These are phyloP conservation scores for Batillaria attramentaria DNA, from an alignment of 1,140 invertebrate genomes.

Conservation along the genomic window DNA sequence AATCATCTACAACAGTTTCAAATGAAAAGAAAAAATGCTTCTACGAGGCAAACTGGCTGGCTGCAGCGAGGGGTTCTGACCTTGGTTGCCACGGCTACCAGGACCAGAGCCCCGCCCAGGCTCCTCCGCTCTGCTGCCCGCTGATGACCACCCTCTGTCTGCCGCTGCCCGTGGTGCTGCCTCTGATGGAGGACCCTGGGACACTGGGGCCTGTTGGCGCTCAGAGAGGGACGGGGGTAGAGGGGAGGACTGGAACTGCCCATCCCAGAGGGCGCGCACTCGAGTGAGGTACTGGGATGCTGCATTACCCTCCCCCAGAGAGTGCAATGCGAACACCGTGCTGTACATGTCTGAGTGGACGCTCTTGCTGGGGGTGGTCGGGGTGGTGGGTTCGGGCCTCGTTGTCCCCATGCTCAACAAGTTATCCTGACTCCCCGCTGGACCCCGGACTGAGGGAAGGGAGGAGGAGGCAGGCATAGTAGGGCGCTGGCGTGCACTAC, in stretches of 20 bases:
- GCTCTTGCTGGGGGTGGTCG: slow-evolving; percentile 41
- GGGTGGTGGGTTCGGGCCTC: neutral
- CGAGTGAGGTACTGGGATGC: slow-evolving; percentile 63
- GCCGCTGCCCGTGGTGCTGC: neutral
- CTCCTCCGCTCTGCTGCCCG: neutral
- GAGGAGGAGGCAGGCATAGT: neutral
- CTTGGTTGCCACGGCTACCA: slow-evolving; percentile 1
- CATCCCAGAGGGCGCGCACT: slow-evolving; percentile 66
- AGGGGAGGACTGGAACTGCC: slow-evolving; percentile 46
- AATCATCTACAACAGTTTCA: neutral
- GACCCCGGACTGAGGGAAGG: neutral
- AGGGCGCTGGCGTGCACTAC: slow-evolving; percentile 8
- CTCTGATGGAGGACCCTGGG: neutral
- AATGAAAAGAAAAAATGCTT: slow-evolving; percentile 19
- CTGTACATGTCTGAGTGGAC: slow-evolving; percentile 68
- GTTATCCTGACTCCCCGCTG: slow-evolving; percentile 32
- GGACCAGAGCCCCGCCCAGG: neutral
- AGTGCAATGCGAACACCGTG: slow-evolving; percentile 67
- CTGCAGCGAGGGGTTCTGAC: slow-evolving; percentile 13
- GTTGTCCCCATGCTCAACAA: slow-evolving; percentile 16
- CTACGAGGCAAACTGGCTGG: slow-evolving; percentile 8
- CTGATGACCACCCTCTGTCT: neutral
- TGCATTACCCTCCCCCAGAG: slow-evolving; percentile 52
- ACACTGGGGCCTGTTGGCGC: neutral
- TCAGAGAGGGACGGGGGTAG: neutral